phyloP scores from a whole-genome alignment of 1,140 invertebrate genomes.

The Colletes latitarsis region DNA sequence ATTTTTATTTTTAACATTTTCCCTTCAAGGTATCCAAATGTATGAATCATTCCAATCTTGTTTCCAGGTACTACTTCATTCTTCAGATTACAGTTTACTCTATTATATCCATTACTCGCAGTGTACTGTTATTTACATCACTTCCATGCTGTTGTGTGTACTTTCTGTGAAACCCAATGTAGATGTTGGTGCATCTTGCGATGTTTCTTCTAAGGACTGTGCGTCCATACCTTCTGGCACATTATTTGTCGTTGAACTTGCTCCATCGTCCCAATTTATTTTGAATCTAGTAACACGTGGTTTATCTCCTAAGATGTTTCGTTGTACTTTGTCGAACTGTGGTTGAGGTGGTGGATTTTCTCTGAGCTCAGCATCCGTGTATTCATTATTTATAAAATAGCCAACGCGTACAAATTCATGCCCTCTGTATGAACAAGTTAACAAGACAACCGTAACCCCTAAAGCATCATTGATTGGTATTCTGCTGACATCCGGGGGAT shows the following conservation, averaged over 20 bases:
- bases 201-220: constrained; percentile 73
- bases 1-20: constrained; percentile 27
- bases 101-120: constrained; percentile 28
- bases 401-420: constrained; percentile 99
- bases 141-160: constrained; percentile 80
- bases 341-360: constrained; percentile 97
- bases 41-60: constrained; percentile 43
- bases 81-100: constrained; percentile 38
- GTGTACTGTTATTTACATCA: constrained; percentile 73
- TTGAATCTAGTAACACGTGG: constrained; percentile 98
- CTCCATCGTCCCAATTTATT: constrained; percentile 96
- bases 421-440: constrained; percentile 95
- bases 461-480: constrained; percentile 98
- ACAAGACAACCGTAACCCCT: constrained; percentile 97
- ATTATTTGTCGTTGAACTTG: constrained; percentile 72
- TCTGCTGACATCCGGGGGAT: constrained; percentile 95
- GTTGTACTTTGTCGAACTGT: constrained; percentile 95
- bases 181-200: constrained; percentile 73
- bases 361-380: constrained; percentile 94
- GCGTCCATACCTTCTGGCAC: constrained; percentile 73
- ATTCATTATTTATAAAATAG: constrained; percentile 99
- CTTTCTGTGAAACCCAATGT: constrained; percentile 77
- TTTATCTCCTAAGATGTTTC: constrained; percentile 96
- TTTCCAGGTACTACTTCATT: constrained; percentile 62
- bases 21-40: constrained; percentile 52